Conservation (phyloP, 2,113 vertebrate species). For the Peromyscus californicus region DNA sequence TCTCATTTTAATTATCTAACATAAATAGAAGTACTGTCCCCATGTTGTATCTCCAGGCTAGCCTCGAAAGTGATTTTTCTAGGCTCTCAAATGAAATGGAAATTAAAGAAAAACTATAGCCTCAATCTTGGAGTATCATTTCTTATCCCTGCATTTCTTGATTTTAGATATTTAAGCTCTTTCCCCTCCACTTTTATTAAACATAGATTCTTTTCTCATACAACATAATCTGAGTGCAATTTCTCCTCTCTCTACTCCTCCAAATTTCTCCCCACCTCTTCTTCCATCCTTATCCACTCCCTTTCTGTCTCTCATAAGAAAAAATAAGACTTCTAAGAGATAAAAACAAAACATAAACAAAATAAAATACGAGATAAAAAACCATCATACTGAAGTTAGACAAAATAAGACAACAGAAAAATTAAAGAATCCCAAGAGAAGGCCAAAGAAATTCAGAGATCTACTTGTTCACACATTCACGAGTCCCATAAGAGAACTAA, state of each 20-base stretch:
- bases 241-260: not conserved
- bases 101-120: not conserved
- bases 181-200: not conserved
- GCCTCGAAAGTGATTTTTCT: not conserved
- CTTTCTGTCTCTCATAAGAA: not conserved
- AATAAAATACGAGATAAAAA: not conserved
- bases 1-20: not conserved
- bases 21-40: not conserved
- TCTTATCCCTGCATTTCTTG: not conserved
- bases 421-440: not conserved
- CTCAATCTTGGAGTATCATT: not conserved
- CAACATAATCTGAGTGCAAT: not conserved
- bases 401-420: not conserved
- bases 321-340: not conserved
- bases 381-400: not conserved
- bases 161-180: not conserved
- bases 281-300: not conserved
- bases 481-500: not conserved
- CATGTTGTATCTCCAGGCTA: fast-evolving
- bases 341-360: not conserved
- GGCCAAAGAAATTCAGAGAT: not conserved
- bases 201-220: not conserved
- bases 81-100: not conserved
- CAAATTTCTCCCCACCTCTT: not conserved
- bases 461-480: not conserved